Base-by-base conservation (phyloP, 2,888 invertebrate genomes). In the Melinaea marsaeus region DNA sequence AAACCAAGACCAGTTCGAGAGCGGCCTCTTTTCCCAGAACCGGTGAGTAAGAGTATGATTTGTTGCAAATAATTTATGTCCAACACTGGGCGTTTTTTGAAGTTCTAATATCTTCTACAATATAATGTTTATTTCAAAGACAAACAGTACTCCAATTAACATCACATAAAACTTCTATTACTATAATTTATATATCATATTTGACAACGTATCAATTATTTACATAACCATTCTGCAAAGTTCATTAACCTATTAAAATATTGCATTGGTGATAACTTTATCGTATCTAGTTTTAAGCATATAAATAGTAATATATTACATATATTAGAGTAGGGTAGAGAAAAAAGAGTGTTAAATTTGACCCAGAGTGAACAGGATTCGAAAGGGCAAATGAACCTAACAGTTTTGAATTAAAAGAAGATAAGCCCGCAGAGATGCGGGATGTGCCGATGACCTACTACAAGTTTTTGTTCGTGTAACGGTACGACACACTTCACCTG, bases 391-490 rank as follows among this genome's bases (percentile, higher is more conserved):
- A 42, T 9, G 6, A 42, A 42, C 42, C 42, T 42, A 42, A 42
- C 42, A n/a, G 35, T 6, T 57, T 66, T 61, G 67, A 69, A 72
- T 73, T 71, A 69, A 69, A 65, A 70, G 72, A 72, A 73, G 71
- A 69, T 71, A 69, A 70, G 62, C 68, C 74, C 71, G 72, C 74
- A 71, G 67, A 70, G 72, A 69, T 71, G 71, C 69, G 72, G 71
- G 72, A 69, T 86, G 89, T 88, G 86, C 90, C 85, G 84, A 78
- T 90, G 89, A 90, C 90, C 90, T 71, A 90, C 83, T 86, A 80
- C 84, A 77, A 78, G 79, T 89, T 90, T 90, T 89, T 90, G 86
- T 88, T 68, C 80, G 78, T 74, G 77, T 90, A 90, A 90, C 90
- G 90, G 90, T 68, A 74, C 81, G 85, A 74, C 85, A 86, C 83